phyloP scores from a whole-genome alignment of 2,113 vertebrate species.

The Ranitomeya imitator region DNA sequence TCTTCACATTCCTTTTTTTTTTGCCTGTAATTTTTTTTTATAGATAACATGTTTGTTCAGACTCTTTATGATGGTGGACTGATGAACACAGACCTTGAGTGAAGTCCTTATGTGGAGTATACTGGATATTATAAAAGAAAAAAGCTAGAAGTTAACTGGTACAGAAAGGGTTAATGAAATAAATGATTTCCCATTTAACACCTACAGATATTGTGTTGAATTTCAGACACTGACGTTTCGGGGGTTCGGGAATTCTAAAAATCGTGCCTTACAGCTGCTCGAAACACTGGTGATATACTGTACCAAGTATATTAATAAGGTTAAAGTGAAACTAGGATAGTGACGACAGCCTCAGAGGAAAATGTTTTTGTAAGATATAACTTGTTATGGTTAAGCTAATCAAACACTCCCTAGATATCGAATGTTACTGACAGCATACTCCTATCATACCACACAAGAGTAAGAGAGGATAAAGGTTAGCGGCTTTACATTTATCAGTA shows the following conservation, averaged over 20 bases:
- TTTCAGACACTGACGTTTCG: neutral
- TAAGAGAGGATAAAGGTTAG: constrained; percentile 37
- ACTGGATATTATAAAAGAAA: too few species aligned
- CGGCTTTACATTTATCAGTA: neutral
- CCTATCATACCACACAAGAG: neutral
- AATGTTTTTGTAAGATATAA: constrained; percentile 29
- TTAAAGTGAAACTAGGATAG: neutral
- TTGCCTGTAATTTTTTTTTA: too few species aligned
- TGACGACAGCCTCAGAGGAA: constrained; percentile 17
- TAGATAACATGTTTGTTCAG: too few species aligned
- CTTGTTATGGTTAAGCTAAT: neutral
- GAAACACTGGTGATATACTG: neutral
- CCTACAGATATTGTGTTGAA: neutral
- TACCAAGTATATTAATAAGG: neutral
- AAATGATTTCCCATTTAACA: too few species aligned
- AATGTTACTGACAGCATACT: constrained; percentile 9
- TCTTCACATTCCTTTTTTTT: too few species aligned
- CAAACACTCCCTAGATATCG: constrained; percentile 26
- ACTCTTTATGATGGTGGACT: too few species aligned
- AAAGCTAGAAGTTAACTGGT: too few species aligned
- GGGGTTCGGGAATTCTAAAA: neutral
- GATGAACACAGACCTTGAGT: too few species aligned
- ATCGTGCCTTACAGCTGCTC: neutral
- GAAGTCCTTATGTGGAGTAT: too few species aligned
- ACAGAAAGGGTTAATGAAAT: too few species aligned